phyloP scores from a whole-genome alignment of 2,888 invertebrate genomes.

The Ceraclea dissimilis region DNA sequence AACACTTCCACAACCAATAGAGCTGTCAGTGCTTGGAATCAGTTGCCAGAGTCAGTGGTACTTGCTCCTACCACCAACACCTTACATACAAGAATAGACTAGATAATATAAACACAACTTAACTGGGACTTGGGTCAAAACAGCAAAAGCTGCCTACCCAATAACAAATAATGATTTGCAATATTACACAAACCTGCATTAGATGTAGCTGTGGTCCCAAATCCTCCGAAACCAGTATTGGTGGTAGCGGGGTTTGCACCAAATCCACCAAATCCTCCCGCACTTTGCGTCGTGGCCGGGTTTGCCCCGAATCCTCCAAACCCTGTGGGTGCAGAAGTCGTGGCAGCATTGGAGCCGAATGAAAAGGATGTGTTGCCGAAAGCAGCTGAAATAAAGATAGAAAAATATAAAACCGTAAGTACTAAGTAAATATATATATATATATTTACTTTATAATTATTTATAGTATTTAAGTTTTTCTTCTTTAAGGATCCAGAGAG shows the following conservation, averaged over 20 bases:
- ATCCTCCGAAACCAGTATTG: slow-evolving; percentile 32
- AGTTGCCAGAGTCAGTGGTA: no score
- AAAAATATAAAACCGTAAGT: neutral
- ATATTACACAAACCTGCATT: neutral
- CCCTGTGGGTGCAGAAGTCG: slow-evolving; percentile 41
- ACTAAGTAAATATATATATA: neutral
- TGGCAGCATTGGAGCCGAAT: slow-evolving; percentile 46
- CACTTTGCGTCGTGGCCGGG: slow-evolving; percentile 33
- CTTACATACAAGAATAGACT: no score
- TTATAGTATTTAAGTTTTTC: no score
- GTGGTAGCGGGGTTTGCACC: slow-evolving; percentile 26
- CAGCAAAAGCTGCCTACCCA: no score
- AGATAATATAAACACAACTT: no score
- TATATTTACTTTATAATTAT: neutral
- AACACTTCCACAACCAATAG: no score
- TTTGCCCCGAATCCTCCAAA: slow-evolving; percentile 45
- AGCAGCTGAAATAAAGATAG: slow-evolving; percentile 31
- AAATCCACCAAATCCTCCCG: slow-evolving; percentile 30
- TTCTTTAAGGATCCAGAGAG: no score
- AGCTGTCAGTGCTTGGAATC: no score
- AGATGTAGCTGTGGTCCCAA: neutral
- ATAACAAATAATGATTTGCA: no score
- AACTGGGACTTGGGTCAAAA: no score
- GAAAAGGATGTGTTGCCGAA: slow-evolving; percentile 32
- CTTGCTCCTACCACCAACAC: no score